phyloP scores from a whole-genome alignment of 1,140 invertebrate species.

The Macrobrachium rosenbergii region DNA sequence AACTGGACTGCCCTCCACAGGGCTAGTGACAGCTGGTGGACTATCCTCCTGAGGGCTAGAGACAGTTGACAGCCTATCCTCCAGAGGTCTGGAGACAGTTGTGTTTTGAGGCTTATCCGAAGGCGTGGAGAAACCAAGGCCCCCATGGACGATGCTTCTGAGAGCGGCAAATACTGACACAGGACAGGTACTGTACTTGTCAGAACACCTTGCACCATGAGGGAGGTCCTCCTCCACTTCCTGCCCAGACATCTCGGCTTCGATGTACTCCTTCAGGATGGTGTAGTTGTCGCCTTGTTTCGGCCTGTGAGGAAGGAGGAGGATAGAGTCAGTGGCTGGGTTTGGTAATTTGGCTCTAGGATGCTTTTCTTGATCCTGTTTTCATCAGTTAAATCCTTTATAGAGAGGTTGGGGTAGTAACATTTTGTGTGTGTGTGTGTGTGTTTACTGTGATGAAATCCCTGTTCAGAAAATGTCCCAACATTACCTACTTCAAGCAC shows the following conservation, averaged over 20 bases:
- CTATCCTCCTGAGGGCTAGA: too few species aligned
- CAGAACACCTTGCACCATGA: background rate
- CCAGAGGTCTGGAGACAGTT: too few species aligned
- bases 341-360: background rate
- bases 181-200: conserved; percentile 38
- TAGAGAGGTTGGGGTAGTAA: too few species aligned
- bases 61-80: too few species aligned
- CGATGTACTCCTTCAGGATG: conserved; percentile 41
- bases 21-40: too few species aligned
- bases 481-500: too few species aligned
- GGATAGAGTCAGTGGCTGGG: background rate
- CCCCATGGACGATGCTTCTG: background rate
- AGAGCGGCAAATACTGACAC: conserved; percentile 36
- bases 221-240: background rate
- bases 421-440: too few species aligned
- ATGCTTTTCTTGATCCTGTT: background rate
- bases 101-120: too few species aligned
- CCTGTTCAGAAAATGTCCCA: too few species aligned
- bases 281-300: conserved; percentile 32
- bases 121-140: conserved; percentile 19
- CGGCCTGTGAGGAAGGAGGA: background rate
- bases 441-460: too few species aligned
- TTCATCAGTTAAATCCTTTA: background rate
- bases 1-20: too few species aligned
- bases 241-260: conserved; percentile 39